These are phyloP conservation scores for Caenorhabditis briggsae DNA, from an alignment of 1,140 invertebrate species.

Conservation along the genomic window DNA sequence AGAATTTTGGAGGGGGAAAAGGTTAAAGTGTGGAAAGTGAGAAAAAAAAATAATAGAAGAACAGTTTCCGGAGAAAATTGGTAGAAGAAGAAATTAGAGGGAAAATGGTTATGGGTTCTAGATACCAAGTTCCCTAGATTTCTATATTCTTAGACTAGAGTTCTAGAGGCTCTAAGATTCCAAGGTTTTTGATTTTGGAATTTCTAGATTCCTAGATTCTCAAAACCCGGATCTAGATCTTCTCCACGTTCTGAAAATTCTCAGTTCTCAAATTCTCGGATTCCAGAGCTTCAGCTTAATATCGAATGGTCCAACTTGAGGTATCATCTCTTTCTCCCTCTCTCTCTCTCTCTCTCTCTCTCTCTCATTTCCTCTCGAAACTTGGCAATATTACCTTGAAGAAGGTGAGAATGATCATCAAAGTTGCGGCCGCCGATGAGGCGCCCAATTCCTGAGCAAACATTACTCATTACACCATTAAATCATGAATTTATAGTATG, in stretches of 20 bases:
- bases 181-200: too few species aligned
- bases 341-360: neutral
- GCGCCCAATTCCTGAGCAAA: neutral
- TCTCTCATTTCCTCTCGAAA: neutral
- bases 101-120: neutral
- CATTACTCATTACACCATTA: constrained; percentile 48
- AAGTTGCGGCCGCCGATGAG: neutral
- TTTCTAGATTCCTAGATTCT: too few species aligned
- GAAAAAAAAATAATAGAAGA: neutral
- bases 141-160: too few species aligned
- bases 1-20: neutral
- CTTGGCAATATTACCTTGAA: neutral
- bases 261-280: too few species aligned
- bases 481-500: constrained; percentile 51
- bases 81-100: neutral
- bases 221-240: too few species aligned
- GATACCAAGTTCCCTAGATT: too few species aligned
- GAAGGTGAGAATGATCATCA: neutral
- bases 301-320: too few species aligned
- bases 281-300: too few species aligned
- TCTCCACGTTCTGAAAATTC: too few species aligned
- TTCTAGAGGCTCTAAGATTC: too few species aligned
- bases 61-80: neutral
- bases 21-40: neutral
- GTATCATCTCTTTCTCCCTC: too few species aligned